Base-by-base conservation (phyloP, 2,888 invertebrate genomes). In the Agrotis puta region DNA sequence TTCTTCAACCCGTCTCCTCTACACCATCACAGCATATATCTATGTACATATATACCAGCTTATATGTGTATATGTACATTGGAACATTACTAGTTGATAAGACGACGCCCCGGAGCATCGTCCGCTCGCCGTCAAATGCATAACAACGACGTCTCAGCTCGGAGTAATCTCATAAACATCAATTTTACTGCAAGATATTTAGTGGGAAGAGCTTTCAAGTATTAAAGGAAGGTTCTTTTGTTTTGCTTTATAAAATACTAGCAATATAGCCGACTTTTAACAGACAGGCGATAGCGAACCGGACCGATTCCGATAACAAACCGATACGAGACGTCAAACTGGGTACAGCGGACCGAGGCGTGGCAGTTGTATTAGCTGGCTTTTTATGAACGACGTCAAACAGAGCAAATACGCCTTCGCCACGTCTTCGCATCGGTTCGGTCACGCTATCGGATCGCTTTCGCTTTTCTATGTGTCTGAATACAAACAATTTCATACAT, bases 21-120 rank as follows among this genome's bases (percentile, higher is more conserved):
- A 16, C 13, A 22, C n/a, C 43, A 48, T 47, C 27, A 39, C 24
- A n/a, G 33, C 43, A 33, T 18, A 22, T 50, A 57, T 5, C 24
- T 39, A 73, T 14, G 47, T 24, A 24, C 22, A n/a, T 53, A 58
- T 24, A 43, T 48, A 79, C 18, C 24, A 47, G n/a, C n/a, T n/a
- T 56, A 56, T 56, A 56, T 56, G 11, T 39, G 39, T 39, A 27
- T 54, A 56, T 56, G 33, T 56, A 56, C 56, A 56, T 33, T 20
- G 13, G 50, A 47, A 59, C 74, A 65, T 77, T 56, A 74, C 59
- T 77, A 51, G 74, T 79, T 74, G 59, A 77, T 59, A 67, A 80
- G 27, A 64, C 56, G 66, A 56, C 3, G 24, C 74, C 58, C 58
- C 39, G 45, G 66, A 66, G 74, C 39, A 50, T 54, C 27, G 70